Base-by-base conservation (phyloP, 2,888 invertebrate genomes). In the Phengaris alcon region DNA sequence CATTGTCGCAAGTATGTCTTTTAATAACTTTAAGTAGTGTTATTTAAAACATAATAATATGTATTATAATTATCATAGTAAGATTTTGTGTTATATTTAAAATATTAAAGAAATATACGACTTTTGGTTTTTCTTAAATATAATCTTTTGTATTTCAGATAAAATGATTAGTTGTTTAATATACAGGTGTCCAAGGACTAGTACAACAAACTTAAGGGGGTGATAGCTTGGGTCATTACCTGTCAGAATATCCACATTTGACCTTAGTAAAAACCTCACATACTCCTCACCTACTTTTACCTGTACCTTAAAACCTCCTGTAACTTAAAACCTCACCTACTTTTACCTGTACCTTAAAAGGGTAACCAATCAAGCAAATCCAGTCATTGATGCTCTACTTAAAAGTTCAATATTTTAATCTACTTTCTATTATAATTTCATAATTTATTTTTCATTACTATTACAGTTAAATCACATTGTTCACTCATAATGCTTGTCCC, bases 401-500 rank as follows among this genome's bases (percentile, higher is more conserved):
- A 5, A 12, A 12, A 64, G 12, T 64, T 64, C 6, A 64, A 22
- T 64, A 64, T 64, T 64, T 64, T 64, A 44, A 64, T 64, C 64
- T 64, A 64, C 35, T 44, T 44, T 12, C 35, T 44, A 64, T 64
- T 35, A 10, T 52, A 9, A 10, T 52, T 52, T 52, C 4, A 52
- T 52, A 52, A 52, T 6, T 44, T 64, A 59, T 59, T 35, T 35
- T 4, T 35, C 10, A 44, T 64, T 13, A 35, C 13, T 64, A 35
- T 64, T 64, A 10, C 35, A 64, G 8, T 35, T 10, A 52, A 35
- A 73, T 74, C 70, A 78, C 35, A 57, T 51, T 55, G 68, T 79
- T 82, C 79, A 85, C 81, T 84, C 78, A 75, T 93, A 87, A 80
- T 90, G 93, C 82, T 92, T 94, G 86, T 95, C 95, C 95, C 95